Base-by-base conservation (phyloP, 2,888 invertebrate species). In the Lordiphosa fenestrarum region DNA sequence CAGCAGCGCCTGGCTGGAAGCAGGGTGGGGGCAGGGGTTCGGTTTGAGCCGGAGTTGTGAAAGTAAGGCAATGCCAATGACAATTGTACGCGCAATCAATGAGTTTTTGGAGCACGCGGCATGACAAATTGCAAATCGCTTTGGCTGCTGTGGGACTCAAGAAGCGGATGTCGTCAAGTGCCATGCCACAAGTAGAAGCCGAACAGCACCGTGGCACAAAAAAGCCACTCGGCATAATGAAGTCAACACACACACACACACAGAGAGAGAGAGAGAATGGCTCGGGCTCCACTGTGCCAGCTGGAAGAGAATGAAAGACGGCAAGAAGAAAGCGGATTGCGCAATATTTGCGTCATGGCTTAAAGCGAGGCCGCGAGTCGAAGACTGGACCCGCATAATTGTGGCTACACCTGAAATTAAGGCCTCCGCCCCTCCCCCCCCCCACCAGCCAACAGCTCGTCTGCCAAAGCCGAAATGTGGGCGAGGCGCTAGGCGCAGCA, bases 261-360 rank as follows among this genome's bases (percentile, higher is more conserved):
- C 1, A 15, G 19, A 25, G 25, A 25, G 25, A 15, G 15, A 15
- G 19, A 25, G 25, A 25, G 25, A 25, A 25, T 25, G n/a, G 9
- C n/a, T n/a, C 6, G 5, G 12, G 25, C 21, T 6, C 13, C 56
- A 51, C 57, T 64, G 65, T 57, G 55, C 51, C 49, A 40, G 41
- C 64, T 54, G 51, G 21, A 49, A 71, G 77, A 71, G 74, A 73
- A 73, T 68, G 78, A 63, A 70, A 65, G 67, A 73, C 67, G 39
- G 54, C 52, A 58, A 70, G 60, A 75, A 71, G 75, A 75, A 75
- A 75, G 82, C 52, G 63, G 65, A 68, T 75, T 81, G 71, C 82
- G 82, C 61, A 75, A 75, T 73, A 61, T 60, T 73, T 63, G 71
- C 78, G 65, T 63, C 82, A 73, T 70, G 65, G 50, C 60, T 53